A percentile compares a stretch with the other conserved stretches of the same genome.
phyloP scores from a whole-genome alignment of 1,140 invertebrate genomes.

The Lamellibrachia luymesi region DNA sequence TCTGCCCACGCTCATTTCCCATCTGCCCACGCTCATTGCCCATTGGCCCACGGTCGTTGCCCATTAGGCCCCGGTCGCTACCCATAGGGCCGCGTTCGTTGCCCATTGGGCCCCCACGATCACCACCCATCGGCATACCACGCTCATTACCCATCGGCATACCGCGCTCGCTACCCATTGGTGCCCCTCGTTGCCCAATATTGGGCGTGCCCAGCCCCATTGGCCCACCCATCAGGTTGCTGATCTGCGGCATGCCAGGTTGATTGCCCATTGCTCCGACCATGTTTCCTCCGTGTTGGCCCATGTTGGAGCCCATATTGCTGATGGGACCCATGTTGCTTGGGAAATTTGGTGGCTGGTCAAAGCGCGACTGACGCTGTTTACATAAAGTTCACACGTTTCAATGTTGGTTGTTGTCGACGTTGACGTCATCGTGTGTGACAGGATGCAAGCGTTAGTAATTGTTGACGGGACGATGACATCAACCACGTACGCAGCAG shows the following conservation, averaged over 20 bases:
- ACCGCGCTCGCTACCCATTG: neutral
- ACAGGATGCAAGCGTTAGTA: neutral
- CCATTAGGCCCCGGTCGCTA: neutral
- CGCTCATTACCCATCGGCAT: neutral
- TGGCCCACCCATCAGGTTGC: neutral
- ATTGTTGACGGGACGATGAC: neutral
- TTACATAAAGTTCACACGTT: neutral
- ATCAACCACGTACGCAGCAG: neutral
- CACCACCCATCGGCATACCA: neutral
- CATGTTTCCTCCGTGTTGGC: neutral
- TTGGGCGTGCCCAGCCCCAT: neutral
- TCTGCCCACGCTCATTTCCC: neutral
- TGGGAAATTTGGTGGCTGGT: neutral
- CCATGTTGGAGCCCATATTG: neutral
- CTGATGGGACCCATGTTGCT: neutral
- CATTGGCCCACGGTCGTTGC: neutral
- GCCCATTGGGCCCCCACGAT: neutral
- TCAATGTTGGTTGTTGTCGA: neutral
- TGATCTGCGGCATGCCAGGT: neutral
- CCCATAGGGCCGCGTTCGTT: neutral
- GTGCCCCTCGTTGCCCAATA: neutral
- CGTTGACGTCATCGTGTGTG: neutral
- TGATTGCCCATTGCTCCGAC: neutral
- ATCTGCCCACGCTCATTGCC: neutral
- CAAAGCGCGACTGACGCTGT: neutral